Evolutionary conservation across 2,113 vertebrate genomes (phyloP).

Genomic region (Rana temporaria): DNA sequence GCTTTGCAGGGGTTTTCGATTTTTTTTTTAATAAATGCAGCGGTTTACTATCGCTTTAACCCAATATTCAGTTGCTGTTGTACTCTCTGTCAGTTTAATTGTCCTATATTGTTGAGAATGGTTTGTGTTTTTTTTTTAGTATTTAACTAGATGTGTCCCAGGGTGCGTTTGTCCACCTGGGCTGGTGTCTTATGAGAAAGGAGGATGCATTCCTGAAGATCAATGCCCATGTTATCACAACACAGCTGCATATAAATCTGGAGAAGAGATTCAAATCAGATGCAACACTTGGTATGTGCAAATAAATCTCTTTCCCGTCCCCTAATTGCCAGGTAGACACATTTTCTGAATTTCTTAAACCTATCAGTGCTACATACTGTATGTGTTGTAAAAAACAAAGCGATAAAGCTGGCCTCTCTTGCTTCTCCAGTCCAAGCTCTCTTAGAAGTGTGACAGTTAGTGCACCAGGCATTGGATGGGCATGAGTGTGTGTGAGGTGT

Average conservation of each 20-base stretch:
- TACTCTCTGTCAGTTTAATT: background rate
- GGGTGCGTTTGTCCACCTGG: constrained; percentile 88
- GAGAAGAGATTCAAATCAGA: constrained; percentile 78
- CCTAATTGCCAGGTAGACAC: background rate
- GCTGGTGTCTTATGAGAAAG: constrained; percentile 77
- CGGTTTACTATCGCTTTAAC: too few relatives aligned
- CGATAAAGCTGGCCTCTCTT: background rate
- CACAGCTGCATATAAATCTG: constrained; percentile 75
- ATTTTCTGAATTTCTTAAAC: background rate
- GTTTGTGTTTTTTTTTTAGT: constrained; percentile 68
- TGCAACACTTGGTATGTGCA: constrained; percentile 90
- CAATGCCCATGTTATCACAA: constrained; percentile 90
- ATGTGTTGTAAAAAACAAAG: too few relatives aligned
- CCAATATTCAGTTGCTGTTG: too few relatives aligned
- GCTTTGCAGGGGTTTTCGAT: too few relatives aligned
- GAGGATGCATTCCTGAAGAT: constrained; percentile 75
- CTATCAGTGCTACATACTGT: too few relatives aligned
- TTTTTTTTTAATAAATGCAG: too few relatives aligned
- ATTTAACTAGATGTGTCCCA: constrained; percentile 79
- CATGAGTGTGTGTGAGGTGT: too few relatives aligned
- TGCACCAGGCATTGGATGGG: too few relatives aligned
- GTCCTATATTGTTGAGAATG: background rate
- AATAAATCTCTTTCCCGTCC: too few relatives aligned
- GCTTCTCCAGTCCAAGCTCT: background rate
- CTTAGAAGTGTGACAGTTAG: too few relatives aligned